These are phyloP conservation scores for Phycodurus eques DNA, from an alignment of 2,113 vertebrate species.

Conservation along the genomic window DNA sequence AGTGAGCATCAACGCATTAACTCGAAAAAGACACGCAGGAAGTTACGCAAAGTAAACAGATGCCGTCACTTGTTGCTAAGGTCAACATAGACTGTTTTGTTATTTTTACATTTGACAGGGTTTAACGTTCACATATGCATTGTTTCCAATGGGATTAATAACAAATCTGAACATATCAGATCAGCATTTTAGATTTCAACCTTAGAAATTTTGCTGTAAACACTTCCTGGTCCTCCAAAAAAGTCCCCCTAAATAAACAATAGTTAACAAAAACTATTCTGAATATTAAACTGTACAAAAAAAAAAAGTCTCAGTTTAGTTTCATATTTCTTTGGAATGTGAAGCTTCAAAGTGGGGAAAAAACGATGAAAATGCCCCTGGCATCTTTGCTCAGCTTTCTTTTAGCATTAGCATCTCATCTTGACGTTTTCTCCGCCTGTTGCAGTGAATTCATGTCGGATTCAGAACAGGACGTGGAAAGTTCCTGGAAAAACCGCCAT, in stretches of 20 bases:
- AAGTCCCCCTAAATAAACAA: neutral
- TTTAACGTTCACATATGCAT: neutral
- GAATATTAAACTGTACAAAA: neutral
- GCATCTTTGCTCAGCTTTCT: no score
- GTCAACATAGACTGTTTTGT: neutral
- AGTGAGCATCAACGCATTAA: no score
- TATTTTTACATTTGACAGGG: neutral
- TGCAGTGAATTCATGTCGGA: no score
- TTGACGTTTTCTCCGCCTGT: no score
- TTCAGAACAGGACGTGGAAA: no score
- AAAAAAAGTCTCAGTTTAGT: no score
- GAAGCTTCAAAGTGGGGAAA: neutral
- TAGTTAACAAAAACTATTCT: neutral
- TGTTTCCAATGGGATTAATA: no score
- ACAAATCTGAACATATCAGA: no score
- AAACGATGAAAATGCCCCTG: neutral
- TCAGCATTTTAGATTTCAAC: neutral
- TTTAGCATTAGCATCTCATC: no score
- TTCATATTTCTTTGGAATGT: neutral
- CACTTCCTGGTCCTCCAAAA: neutral
- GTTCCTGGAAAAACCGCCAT: no score
- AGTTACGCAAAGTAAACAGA: no score
- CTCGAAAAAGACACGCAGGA: neutral
- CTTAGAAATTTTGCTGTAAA: neutral
- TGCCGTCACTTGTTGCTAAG: no score